Conservation (phyloP, 2,797 vertebrate genomes). For the Mycteria americana region DNA sequence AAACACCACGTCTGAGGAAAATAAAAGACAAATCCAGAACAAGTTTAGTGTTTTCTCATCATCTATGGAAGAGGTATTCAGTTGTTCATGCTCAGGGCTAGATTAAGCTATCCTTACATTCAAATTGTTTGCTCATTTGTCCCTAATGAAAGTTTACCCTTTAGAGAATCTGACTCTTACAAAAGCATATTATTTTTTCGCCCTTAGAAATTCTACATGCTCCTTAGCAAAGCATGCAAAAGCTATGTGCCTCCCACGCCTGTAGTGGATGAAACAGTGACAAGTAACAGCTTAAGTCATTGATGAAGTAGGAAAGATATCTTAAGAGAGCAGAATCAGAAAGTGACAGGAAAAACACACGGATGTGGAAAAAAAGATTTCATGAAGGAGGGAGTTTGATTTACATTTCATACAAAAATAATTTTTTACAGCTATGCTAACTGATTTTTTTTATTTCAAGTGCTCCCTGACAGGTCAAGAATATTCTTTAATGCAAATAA, state of each 20-base stretch:
- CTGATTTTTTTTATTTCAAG: not conserved
- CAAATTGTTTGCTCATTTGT: not conserved
- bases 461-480: not conserved
- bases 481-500: not conserved
- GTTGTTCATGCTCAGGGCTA: not conserved
- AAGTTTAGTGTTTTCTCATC: not conserved
- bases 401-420: not conserved
- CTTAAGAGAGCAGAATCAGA: not conserved
- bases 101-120: not conserved
- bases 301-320: not conserved
- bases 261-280: not conserved
- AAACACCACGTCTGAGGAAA: not conserved
- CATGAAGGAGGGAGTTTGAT: not conserved
- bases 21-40: not conserved
- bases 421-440: not conserved
- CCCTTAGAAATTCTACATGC: not conserved
- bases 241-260: not conserved
- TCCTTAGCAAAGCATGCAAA: not conserved
- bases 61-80: not conserved
- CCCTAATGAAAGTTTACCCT: not conserved
- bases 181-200: not conserved
- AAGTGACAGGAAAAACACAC: not conserved
- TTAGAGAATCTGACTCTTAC: not conserved
- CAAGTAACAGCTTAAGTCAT: not conserved
- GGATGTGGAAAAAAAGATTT: not conserved